Conservation (phyloP, 2,888 invertebrate genomes). For the Papilio protenor region DNA sequence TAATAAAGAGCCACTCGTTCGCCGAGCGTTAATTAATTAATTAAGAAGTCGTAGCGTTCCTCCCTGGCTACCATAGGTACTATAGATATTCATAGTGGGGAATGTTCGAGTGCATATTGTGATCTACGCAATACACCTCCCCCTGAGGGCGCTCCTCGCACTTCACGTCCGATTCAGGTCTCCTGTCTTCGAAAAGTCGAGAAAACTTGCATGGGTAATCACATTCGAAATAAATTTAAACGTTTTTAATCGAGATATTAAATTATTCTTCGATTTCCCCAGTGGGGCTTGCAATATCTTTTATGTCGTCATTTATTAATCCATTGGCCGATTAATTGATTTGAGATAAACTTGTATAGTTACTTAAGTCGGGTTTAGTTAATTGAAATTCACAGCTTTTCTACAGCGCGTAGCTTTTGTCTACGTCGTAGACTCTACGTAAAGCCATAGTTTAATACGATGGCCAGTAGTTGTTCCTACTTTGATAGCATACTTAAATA, state of each 20-base stretch:
- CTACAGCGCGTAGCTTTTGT: background rate
- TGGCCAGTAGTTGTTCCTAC: no score
- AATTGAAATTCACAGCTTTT: background rate
- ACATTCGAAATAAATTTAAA: slow-evolving; percentile 35
- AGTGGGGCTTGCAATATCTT: background rate
- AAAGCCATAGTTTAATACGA: background rate
- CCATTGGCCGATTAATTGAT: background rate
- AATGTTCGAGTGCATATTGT: slow-evolving; percentile 84
- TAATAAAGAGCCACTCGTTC: slow-evolving; percentile 41
- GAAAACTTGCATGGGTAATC: slow-evolving; percentile 55
- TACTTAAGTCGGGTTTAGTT: background rate
- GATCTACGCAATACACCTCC: slow-evolving; percentile 68
- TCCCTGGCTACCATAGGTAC: slow-evolving; percentile 71
- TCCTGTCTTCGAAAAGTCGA: slow-evolving; percentile 67
- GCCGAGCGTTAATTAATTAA: slow-evolving; percentile 62
- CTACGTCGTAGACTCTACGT: background rate
- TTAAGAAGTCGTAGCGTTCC: slow-evolving; percentile 58
- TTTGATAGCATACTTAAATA: no score
- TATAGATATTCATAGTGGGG: slow-evolving; percentile 77
- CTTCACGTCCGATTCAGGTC: slow-evolving; percentile 79
- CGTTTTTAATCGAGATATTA: slow-evolving; percentile 21
- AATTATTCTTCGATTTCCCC: background rate
- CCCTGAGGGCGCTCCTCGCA: slow-evolving; percentile 57
- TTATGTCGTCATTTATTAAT: background rate
- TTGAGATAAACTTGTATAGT: background rate